A percentile compares a stretch with the other conserved stretches of the same genome.
Evolutionary conservation across 2,113 vertebrate genomes (phyloP).

Genomic region (Seriola aureovittata): DNA sequence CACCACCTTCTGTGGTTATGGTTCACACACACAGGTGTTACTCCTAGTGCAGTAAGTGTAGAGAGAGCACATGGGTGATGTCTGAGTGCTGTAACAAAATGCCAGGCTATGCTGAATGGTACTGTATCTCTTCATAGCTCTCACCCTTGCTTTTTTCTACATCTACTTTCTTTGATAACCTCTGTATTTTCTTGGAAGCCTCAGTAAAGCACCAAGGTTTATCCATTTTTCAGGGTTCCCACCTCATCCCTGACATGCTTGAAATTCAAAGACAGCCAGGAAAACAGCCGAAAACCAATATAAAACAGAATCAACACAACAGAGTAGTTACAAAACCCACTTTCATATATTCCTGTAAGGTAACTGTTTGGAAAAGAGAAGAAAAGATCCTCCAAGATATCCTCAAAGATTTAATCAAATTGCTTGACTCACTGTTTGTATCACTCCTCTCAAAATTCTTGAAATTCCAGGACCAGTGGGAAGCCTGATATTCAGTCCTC

Average conservation of each 20-base stretch:
- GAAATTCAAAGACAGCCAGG: neutral
- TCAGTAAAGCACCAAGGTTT: neutral
- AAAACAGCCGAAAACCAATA: neutral
- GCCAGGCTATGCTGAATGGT: neutral
- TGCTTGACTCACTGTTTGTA: slow-evolving; percentile 34
- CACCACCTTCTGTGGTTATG: slow-evolving; percentile 11
- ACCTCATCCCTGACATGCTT: neutral
- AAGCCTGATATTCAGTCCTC: slow-evolving; percentile 35
- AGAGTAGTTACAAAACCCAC: neutral
- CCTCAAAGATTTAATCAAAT: slow-evolving; percentile 34
- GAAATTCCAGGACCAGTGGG: slow-evolving; percentile 61
- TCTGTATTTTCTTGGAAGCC: slow-evolving; percentile 19
- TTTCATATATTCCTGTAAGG: neutral
- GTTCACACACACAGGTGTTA: slow-evolving; percentile 38
- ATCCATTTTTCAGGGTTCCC: neutral
- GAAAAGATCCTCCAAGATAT: slow-evolving; percentile 14
- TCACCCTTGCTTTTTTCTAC: neutral
- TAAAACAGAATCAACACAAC: neutral
- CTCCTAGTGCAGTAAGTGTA: slow-evolving; percentile 2
- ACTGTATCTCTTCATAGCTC: slow-evolving; percentile 2
- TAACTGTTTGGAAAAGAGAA: slow-evolving; percentile 12
- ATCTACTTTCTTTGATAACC: slow-evolving; percentile 8
- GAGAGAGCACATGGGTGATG: neutral
- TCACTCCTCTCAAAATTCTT: slow-evolving; percentile 51
- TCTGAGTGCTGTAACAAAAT: slow-evolving; percentile 7